Evolutionary conservation across 2,113 vertebrate genomes (phyloP).

Genomic region (Progne subis): DNA sequence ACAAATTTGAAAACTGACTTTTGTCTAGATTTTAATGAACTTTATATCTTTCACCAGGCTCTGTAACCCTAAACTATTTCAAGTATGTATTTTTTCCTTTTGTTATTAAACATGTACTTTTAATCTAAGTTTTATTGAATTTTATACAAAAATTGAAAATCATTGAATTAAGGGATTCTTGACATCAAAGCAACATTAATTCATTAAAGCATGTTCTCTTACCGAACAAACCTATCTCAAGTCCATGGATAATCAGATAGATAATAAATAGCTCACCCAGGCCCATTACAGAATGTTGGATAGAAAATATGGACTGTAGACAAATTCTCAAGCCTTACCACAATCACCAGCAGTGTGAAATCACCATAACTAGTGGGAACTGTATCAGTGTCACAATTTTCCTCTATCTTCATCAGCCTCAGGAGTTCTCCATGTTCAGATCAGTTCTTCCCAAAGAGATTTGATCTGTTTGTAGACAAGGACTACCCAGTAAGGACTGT

Average conservation of each 20-base stretch:
- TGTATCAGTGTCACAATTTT: not conserved
- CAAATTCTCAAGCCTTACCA: not conserved
- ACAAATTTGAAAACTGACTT: not conserved
- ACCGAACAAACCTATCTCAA: not conserved
- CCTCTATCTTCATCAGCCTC: not conserved
- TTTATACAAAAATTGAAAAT: not conserved
- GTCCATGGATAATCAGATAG: not conserved
- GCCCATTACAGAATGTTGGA: rapidly evolving
- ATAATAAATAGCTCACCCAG: not conserved
- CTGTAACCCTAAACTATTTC: not conserved
- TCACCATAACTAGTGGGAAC: not conserved
- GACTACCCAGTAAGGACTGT: not conserved
- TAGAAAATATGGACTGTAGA: not conserved
- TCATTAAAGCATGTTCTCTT: not conserved
- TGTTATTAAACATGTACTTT: not conserved
- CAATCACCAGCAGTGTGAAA: not conserved
- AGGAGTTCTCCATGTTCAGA: not conserved
- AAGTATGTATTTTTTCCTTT: not conserved
- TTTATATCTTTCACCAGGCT: not conserved
- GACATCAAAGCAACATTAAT: not conserved
- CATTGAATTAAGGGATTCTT: not conserved
- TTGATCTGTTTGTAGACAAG: not conserved
- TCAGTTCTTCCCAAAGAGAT: not conserved
- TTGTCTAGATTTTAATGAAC: not conserved
- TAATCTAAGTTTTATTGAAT: not conserved